Base-by-base conservation (phyloP, 2,888 invertebrate species). In the Galerucella nymphaeae region DNA sequence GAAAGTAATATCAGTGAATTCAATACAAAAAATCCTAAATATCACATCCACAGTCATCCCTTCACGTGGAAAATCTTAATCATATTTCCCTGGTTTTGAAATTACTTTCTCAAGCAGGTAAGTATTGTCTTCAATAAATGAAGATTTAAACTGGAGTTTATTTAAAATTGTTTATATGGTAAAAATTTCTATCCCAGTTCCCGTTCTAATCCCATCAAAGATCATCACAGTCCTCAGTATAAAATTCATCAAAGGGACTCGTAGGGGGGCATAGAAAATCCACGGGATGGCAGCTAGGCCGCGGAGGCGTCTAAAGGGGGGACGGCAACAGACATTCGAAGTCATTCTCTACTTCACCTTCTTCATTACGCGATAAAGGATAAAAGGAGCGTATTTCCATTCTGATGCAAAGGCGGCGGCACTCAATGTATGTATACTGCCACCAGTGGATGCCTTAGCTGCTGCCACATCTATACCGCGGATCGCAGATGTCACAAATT, bases 171-270 rank as follows among this genome's bases (percentile, higher is more conserved):
- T 10, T 63, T 11, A 45, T 9, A 8, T 2, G 20, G 16, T 16
- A n/a, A 42, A 18, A 30, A 48, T 68, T 71, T 64, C n/a, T 18
- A 50, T 14, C 13, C 50, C 55, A 76, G 42, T 69, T 70, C 69
- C 76, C 72, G 70, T 55, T 62, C 76, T 75, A 75, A 66, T 62
- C 48, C 66, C 72, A 72, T 76, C 76, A 72, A 76, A 76, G 74
- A 74, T 74, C 75, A 76, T 83, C 82, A 80, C 81, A 81, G 81
- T 78, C 80, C 79, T 80, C 78, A 82, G 84, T 83, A 85, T 85
- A 86, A 85, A 85, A 85, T 85, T 84, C 84, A 84, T 85, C 85
- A 85, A 84, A 83, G 84, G 76, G 84, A 83, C 83, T 82, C 76
- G 78, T 66, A 57, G 30, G 30, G 57, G 57, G 11, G 70, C 9